phyloP scores from a whole-genome alignment of 2,113 vertebrate species.

The Bubo bubo region DNA sequence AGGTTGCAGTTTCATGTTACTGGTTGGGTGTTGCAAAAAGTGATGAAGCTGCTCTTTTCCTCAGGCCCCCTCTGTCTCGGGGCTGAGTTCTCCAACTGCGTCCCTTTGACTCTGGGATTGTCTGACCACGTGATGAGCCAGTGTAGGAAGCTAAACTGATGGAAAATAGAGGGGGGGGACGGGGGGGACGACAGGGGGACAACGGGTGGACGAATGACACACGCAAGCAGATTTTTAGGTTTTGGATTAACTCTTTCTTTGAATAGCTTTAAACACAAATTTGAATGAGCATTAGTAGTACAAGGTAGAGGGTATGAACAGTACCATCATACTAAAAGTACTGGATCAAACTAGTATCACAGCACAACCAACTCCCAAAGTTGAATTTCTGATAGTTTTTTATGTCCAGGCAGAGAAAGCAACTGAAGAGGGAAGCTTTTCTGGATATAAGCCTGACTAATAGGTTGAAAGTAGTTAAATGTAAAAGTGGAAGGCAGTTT shows the following conservation, averaged over 20 bases:
- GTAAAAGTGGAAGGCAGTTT: background rate
- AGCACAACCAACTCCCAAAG: background rate
- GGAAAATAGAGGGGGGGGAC: background rate
- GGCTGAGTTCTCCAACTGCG: background rate
- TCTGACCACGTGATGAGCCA: background rate
- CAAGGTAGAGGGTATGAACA: background rate
- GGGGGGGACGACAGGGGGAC: background rate
- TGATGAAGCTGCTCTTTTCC: background rate
- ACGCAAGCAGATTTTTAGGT: background rate
- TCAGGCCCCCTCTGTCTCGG: background rate
- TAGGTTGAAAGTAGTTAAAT: background rate
- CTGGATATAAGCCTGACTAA: background rate
- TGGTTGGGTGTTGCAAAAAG: background rate
- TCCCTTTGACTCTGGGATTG: background rate
- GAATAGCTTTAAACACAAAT: background rate
- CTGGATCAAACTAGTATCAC: background rate
- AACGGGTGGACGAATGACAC: no score
- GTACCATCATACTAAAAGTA: background rate
- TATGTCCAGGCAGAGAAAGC: background rate
- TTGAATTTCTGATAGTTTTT: background rate
- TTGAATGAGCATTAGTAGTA: background rate
- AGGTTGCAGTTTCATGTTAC: background rate
- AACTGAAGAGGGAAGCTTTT: background rate
- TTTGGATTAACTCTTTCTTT: background rate
- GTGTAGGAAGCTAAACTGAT: background rate